Conservation (phyloP, 2,113 vertebrate genomes). For the Hucho hucho region DNA sequence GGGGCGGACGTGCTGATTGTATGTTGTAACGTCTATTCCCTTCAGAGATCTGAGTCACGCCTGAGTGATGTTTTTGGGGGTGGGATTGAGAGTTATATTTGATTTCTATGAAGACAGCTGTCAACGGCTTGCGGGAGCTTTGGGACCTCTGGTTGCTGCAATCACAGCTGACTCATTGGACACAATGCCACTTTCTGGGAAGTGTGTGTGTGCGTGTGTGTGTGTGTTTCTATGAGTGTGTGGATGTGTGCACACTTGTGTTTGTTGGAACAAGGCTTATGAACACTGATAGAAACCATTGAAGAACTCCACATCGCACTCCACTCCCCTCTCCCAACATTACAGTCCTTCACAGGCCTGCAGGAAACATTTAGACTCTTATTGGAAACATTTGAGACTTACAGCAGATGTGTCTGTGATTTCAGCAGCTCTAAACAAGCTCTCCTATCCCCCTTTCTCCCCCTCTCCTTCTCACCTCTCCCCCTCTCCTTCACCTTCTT, state of each 20-base stretch:
- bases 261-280: conserved; percentile 1
- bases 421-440: conserved; percentile 44
- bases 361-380: conserved; percentile 56
- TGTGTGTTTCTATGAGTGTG: conserved; percentile 16
- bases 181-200: conserved; percentile 54
- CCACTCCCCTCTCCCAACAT: neutral
- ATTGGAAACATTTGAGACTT: conserved; percentile 59
- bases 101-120: conserved; percentile 67
- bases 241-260: conserved; percentile 4
- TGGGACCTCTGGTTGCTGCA: conserved; percentile 54
- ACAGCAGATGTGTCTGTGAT: conserved; percentile 64
- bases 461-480: conserved; percentile 13
- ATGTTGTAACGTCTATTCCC: conserved; percentile 22
- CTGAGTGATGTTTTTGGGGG: conserved; percentile 47
- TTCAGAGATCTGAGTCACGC: conserved; percentile 57
- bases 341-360: conserved; percentile 36
- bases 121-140: conserved; percentile 55
- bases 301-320: conserved; percentile 8
- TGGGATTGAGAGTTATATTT: conserved; percentile 50
- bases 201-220: conserved; percentile 12
- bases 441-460: conserved; percentile 6
- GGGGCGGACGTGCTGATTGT: conserved; percentile 41
- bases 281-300: neutral
- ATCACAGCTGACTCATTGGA: conserved; percentile 57
- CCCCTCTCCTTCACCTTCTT: neutral